Conservation (phyloP, 2,797 vertebrate species). For the Bradypodion ventrale region DNA sequence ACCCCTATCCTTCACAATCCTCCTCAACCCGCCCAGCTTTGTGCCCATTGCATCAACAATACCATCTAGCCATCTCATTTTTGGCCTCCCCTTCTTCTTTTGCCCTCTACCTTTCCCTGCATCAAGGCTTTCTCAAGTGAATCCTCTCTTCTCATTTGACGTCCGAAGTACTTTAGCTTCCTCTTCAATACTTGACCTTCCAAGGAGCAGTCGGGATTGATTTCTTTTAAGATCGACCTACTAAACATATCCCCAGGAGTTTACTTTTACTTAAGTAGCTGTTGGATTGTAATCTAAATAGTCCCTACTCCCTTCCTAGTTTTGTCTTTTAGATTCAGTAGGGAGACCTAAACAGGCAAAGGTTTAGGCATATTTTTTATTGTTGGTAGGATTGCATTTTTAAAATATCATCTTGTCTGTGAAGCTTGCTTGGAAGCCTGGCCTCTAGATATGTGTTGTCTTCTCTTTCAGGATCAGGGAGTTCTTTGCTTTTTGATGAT, state of each 20-base stretch:
- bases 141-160: too few relatives aligned
- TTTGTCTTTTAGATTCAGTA: background rate
- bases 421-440: background rate
- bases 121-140: too few relatives aligned
- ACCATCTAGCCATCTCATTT: too few relatives aligned
- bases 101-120: too few relatives aligned
- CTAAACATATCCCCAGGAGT: background rate
- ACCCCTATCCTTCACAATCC: too few relatives aligned
- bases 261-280: background rate
- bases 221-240: too few relatives aligned
- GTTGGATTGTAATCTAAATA: background rate
- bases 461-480: conserved; percentile 73
- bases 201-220: too few relatives aligned
- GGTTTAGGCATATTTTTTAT: background rate
- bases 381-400: background rate
- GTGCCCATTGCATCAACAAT: too few relatives aligned
- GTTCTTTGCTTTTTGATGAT: conserved; percentile 69
- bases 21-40: too few relatives aligned
- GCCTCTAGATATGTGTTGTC: conserved; percentile 34
- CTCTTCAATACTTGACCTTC: too few relatives aligned
- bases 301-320: background rate
- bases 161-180: too few relatives aligned
- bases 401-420: background rate
- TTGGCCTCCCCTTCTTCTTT: too few relatives aligned
- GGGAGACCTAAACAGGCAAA: background rate